Evolutionary conservation across 2,113 vertebrate genomes (phyloP), one percentile per base, ranked within the genome.

Genomic region (Chloebia gouldiae): DNA sequence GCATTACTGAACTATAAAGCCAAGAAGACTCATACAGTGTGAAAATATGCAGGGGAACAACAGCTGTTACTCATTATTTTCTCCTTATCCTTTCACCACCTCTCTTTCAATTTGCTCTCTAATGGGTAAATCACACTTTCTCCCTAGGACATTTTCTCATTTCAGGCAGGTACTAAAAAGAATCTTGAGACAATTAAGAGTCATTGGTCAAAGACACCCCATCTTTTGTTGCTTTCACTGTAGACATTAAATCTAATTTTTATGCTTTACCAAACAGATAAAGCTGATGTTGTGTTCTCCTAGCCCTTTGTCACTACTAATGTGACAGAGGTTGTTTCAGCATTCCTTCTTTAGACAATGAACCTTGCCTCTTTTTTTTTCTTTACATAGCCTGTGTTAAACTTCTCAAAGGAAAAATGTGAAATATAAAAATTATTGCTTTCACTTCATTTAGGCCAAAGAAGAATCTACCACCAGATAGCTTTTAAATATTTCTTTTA

Each of bases 31-130:
- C 47, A n/a, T 60, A 65, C 8, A 76, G 60, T 87, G 57, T 57
- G 87, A 94, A 91, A 93, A 95, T 72, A 79, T 81, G 71, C 47
- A 72, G 78, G 60, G 66, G n/a, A 81, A 49, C 22, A 92, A 93
- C 95, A 96, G 91, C 96, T 96, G 85, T 85, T 97, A 96, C 90
- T 92, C 92, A 94, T 93, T 90, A 91, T 97, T 93, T 87, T 92
- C 77, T 93, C 94, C 86, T 82, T 79, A 93, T 93, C 92, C 86
- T 77, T 97, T 97, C 90, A 92, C 94, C 96, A 92, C 72, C 33
- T 97, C 83, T 59, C n/a, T 78, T 93, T 92, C 94, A 97, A 92
- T 86, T 94, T 86, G 76, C 84, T 93, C 92, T 96, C 70, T 96
- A 92, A 96, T 95, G 76, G 77, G 56, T 61, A 96, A 96, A 95